Evolutionary conservation across 2,888 invertebrate species (phyloP).

Genomic region (Heliconius ethilla): DNA sequence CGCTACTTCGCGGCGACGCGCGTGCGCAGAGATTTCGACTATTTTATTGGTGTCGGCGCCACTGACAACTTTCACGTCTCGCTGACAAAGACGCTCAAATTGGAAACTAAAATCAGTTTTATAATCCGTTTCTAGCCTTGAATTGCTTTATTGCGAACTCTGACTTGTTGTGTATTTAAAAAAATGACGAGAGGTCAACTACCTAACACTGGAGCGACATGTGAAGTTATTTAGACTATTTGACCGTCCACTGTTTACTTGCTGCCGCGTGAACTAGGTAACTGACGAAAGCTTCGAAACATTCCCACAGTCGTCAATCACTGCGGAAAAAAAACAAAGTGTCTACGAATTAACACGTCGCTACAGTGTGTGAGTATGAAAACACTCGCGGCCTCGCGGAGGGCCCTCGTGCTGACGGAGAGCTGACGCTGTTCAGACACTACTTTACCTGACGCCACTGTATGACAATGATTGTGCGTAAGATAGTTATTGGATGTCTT

Average conservation of each 20-base stretch:
- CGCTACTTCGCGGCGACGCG: slow-evolving; percentile 50
- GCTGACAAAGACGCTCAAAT: slow-evolving; percentile 78
- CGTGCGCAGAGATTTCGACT: slow-evolving; percentile 65
- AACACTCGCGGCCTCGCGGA: slow-evolving; percentile 75
- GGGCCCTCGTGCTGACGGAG: slow-evolving; percentile 77
- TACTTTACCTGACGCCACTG: slow-evolving; percentile 58
- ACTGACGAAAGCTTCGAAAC: slow-evolving; percentile 77
- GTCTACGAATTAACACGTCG: slow-evolving; percentile 82
- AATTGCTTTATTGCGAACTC: slow-evolving; percentile 64
- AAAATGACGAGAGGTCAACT: slow-evolving; percentile 69
- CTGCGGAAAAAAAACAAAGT: slow-evolving; percentile 77
- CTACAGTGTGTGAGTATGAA: slow-evolving; percentile 78
- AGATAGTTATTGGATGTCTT: slow-evolving; percentile 70
- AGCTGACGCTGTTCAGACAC: slow-evolving; percentile 61
- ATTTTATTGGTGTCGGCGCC: slow-evolving; percentile 80
- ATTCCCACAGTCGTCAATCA: slow-evolving; percentile 82
- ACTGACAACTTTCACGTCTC: slow-evolving; percentile 78
- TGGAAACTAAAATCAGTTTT: slow-evolving; percentile 77
- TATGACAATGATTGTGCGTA: slow-evolving; percentile 60
- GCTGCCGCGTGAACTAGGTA: slow-evolving; percentile 74
- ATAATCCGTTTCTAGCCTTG: slow-evolving; percentile 64
- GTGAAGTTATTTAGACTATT: slow-evolving; percentile 64
- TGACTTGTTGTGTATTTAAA: slow-evolving; percentile 60
- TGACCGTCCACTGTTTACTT: slow-evolving; percentile 68
- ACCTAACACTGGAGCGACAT: slow-evolving; percentile 78